Evolutionary conservation across 2,888 invertebrate genomes (phyloP), one percentile per base, ranked within the genome.

Genomic region (Xylota sylvarum): DNA sequence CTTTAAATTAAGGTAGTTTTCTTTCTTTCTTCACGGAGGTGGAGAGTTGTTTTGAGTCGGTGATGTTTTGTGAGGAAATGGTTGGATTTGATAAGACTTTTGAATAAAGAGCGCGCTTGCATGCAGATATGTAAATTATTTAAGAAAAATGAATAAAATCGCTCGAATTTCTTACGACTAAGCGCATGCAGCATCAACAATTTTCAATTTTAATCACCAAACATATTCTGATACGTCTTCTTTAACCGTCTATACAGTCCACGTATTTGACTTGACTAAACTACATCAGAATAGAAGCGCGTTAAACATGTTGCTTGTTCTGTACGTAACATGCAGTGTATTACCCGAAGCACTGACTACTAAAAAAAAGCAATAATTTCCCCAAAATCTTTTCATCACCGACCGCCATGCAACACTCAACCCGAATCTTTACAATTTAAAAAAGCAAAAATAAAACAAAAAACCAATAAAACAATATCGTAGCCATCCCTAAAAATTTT

Each of bases 401-500:
- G 50, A 37, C 37, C 35, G 5, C 52, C 23, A 10, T 3, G 23
- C n/a, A 40, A 70, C 43, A 5, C 40, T 40, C 50, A 30, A 30
- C 17, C 23, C 17, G n/a, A 30, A 55, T 48, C 35, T 56, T 12
- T 35, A 60, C 9, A 4, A 5, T 64, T 56, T 7, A 55, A 62
- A 58, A 70, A 30, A 0, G 37, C 23, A 46, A 30, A 30, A 78
- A 50, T 40, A 37, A 37, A 35, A 35, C 9, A 35, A 35, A 9
- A 35, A 35, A 5, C 9, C 9, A n/a, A n/a, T 9, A 35, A 37
- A 10, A 10, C 35, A 10, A 37, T 37, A 23, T n/a, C 40, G 43
- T 12, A 62, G 32, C 4, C 7, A 23, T 67, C 43, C 55, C 37
- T 12, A 62, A 69, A 35, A 69, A 35, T 58, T 64, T 58, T 87